Base-by-base conservation (phyloP, 2,888 invertebrate genomes). In the Epicampocera succincta region DNA sequence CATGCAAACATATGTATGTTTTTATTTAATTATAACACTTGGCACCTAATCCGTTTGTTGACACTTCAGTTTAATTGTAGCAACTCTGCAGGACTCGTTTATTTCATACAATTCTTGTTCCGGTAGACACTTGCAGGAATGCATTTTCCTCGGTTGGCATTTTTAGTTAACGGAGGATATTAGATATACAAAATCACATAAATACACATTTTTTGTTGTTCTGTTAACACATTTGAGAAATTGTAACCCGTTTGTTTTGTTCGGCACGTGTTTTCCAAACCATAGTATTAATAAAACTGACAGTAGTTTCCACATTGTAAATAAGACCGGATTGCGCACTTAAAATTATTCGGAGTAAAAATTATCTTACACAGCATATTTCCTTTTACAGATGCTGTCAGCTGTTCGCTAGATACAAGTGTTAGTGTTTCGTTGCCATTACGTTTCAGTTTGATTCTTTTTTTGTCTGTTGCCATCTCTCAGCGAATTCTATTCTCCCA, bases 231-330 rank as follows among this genome's bases (percentile, higher is more conserved):
- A 11, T 44, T 15, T 40, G 8, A 29, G 15, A 25, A 46, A 50
- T 65, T 33, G 46, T 60, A 60, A 65, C 50, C 74, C 81, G 63
- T 69, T 71, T 65, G 25, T 17, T 11, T 8, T 52, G 38, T 38
- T 56, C 52, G 77, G 38, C 81, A 82, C 81, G 69, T 82, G 81
- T 74, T 74, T 71, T 69, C 65, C 63, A 74, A 77, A 74, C 74
- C 77, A 69, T 65, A 77, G 77, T 65, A 71, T 74, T 58, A 60
- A 65, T 44, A 44, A 78, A 65, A 82, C 81, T 82, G 69, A 21
- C 52, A 52, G 11, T 52, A 6, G 56, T 33, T 65, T 60, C 46
- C 19, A 13, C 33, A 9, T 48, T 58, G 65, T 71, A 17, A 74
- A 74, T 60, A 74, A 66, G 54, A 54, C 58, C 69, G 46, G 50